Evolutionary conservation across 2,888 invertebrate species (phyloP).

Genomic region (Leptopilina syphax): DNA sequence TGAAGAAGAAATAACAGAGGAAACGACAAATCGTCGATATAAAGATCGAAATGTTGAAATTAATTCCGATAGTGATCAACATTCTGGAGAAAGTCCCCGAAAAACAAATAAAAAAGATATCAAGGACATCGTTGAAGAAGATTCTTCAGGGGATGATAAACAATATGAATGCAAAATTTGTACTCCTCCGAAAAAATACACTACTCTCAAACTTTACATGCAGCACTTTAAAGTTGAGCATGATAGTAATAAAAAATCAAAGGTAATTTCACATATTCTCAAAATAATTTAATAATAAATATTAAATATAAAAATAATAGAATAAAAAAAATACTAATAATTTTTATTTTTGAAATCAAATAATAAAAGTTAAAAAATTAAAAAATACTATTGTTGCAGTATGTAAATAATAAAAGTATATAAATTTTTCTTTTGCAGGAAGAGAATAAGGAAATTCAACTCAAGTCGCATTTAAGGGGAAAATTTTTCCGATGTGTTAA

Average conservation of each 20-base stretch:
- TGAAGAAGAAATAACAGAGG: slow-evolving; percentile 48
- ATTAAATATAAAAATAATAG: too few relatives aligned
- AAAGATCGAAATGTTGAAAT: slow-evolving; percentile 52
- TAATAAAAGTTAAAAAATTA: too few relatives aligned
- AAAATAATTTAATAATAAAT: neutral
- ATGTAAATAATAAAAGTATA: neutral
- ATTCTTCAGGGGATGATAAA: slow-evolving; percentile 71
- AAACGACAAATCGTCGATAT: slow-evolving; percentile 51
- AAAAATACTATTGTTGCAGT: neutral
- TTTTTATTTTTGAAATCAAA: too few relatives aligned
- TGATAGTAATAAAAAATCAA: slow-evolving; percentile 67
- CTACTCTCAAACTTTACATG: slow-evolving; percentile 67
- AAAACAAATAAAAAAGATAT: slow-evolving; percentile 50
- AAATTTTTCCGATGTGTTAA: slow-evolving; percentile 91
- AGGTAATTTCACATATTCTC: slow-evolving; percentile 37
- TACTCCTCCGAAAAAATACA: slow-evolving; percentile 64
- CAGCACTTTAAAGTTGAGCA: slow-evolving; percentile 68
- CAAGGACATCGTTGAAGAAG: slow-evolving; percentile 75
- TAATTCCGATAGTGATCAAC: slow-evolving; percentile 17
- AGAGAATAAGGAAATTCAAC: slow-evolving; percentile 83
- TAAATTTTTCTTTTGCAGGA: slow-evolving; percentile 55
- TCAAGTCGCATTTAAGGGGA: slow-evolving; percentile 87
- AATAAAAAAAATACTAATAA: neutral
- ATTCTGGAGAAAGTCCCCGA: slow-evolving; percentile 20
- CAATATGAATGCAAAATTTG: slow-evolving; percentile 72